Percentiles rank a stretch among this genome's conserved stretches.
Conservation (phyloP, 2,113 vertebrate genomes). For the Myrmecophaga tridactyla region DNA sequence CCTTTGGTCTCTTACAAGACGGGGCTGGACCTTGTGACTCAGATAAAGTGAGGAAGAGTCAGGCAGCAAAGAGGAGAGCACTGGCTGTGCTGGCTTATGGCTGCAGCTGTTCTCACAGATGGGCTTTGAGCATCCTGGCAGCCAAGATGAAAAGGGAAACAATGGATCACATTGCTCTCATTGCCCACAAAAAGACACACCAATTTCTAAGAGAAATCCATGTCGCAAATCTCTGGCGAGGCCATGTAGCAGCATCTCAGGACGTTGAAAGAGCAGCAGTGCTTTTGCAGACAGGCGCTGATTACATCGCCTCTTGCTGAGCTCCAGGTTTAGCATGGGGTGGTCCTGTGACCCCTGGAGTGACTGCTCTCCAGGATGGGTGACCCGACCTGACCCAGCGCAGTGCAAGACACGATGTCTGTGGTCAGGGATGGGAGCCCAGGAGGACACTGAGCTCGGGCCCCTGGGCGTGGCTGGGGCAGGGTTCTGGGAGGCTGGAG, state of each 20-base stretch:
- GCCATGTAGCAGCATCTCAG: too few relatives aligned
- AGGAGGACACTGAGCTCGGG: neutral
- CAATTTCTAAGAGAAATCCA: neutral
- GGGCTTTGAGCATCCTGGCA: neutral
- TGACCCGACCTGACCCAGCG: neutral
- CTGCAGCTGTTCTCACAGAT: neutral
- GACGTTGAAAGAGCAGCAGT: neutral
- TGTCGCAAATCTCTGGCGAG: neutral
- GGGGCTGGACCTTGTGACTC: neutral
- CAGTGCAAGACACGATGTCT: too few relatives aligned
- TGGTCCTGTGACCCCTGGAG: neutral
- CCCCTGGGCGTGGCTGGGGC: rapidly evolving
- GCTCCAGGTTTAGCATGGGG: neutral
- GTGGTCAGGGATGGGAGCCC: neutral
- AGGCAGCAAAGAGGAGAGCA: rapidly evolving
- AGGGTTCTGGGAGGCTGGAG: neutral
- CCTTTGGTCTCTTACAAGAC: neutral
- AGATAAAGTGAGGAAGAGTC: neutral
- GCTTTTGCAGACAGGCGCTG: neutral
- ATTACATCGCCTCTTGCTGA: neutral
- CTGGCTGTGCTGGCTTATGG: neutral
- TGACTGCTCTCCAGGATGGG: rapidly evolving
- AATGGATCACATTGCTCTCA: neutral
- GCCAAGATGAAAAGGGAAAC: neutral
- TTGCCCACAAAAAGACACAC: neutral